These are phyloP conservation scores for Catonia carolina DNA, from an alignment of 2,888 invertebrate species.

Conservation along the genomic window DNA sequence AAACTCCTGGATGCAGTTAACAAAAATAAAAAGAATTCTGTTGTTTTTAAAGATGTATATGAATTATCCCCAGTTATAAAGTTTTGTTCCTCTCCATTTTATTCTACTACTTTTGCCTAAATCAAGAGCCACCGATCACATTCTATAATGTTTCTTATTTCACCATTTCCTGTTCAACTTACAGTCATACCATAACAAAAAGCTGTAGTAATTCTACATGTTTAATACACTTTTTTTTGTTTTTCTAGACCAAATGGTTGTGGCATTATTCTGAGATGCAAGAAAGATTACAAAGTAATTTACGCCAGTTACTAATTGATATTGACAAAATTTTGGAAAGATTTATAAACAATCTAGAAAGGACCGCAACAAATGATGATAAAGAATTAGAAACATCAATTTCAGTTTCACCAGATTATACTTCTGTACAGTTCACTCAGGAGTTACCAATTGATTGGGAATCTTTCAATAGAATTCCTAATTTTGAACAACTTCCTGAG, in stretches of 20 bases:
- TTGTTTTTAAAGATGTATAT: no score
- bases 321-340: constrained; percentile 3
- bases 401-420: not conserved
- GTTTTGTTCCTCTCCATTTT: no score
- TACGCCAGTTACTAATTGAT: constrained; percentile 1
- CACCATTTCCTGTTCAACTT: no score
- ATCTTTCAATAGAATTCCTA: constrained; percentile 17
- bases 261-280: constrained; percentile 12
- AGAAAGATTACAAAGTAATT: constrained; percentile 1
- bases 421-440: constrained; percentile 19
- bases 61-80: no score
- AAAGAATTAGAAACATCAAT: constrained; percentile 1
- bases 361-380: constrained; percentile 5
- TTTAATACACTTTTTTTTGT: not conserved
- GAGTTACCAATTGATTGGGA: constrained; percentile 21
- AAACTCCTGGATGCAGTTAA: no score
- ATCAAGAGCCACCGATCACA: no score
- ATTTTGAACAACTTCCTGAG: constrained; percentile 6
- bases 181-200: no score
- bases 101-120: no score
- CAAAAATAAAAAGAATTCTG: no score
- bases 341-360: constrained; percentile 1
- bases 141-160: no score
- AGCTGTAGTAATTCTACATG: no score
- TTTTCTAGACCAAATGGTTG: constrained; percentile 15